Base-by-base conservation (phyloP, 2,888 invertebrate genomes). In the Eristalis arbustorum region DNA sequence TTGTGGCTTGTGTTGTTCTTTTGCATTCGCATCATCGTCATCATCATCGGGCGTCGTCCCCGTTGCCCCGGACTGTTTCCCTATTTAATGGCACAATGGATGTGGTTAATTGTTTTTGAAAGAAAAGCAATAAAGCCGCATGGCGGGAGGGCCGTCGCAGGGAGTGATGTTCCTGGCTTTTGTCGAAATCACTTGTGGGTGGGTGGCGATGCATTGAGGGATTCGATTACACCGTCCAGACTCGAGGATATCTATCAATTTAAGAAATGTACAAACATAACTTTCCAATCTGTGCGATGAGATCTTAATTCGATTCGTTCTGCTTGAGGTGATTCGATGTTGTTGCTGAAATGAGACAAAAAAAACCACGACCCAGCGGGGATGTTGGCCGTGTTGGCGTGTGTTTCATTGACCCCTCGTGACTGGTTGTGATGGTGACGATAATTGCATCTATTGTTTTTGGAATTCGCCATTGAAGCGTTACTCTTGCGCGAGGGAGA, bases 81-180 rank as follows among this genome's bases (percentile, higher is more conserved):
- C 49, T 69, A n/a, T 81, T 78, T 82, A 78, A 75, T 71, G 49
- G 71, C 78, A 83, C 82, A 87, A 83, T 78, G 78, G 82, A 75
- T 83, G 83, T 78, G 87, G 87, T 87, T 82, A 87, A 87, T 82
- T 87, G 87, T 87, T 82, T 87, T 83, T 72, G 74, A 87, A 87
- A 83, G 87, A 83, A 87, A 72, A 72, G 71, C 83, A 87, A 83
- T 87, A 79, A 87, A 78, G 59, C 62, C 25, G 25, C 74, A 75
- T 75, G 14, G 74, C 63, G 72, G 78, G 78, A 67, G 82, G 67
- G 62, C 81, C 3, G 13, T 18, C 18, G 25, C 23, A 67, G 25
- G 49, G 18, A 40, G 67, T 77, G 61, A 2, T 49, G 14, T 59
- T 13, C 18, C 13, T 59, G 8, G 22, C 11, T 37, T 64, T 4